phyloP scores from a whole-genome alignment of 2,888 invertebrate genomes.

The Ochropleura leucogaster region DNA sequence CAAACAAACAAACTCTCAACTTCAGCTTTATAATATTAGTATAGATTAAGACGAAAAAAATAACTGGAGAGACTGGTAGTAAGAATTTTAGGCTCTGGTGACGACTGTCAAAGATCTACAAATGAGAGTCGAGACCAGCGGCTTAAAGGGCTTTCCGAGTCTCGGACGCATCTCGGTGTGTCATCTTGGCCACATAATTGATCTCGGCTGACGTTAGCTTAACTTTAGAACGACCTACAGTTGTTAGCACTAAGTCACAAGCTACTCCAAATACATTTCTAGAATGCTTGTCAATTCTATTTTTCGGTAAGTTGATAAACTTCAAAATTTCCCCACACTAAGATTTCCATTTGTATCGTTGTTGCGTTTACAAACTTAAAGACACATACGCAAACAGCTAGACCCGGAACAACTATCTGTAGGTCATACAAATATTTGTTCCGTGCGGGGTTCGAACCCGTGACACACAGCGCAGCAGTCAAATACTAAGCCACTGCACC shows the following conservation, averaged over 20 bases:
- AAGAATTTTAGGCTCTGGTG: neutral
- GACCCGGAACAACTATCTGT: too few relatives aligned
- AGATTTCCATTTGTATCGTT: too few relatives aligned
- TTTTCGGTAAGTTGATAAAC: neutral
- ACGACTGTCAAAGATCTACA: neutral
- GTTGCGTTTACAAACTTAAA: too few relatives aligned
- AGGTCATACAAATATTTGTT: too few relatives aligned
- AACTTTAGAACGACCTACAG: fast-evolving
- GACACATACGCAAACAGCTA: too few relatives aligned
- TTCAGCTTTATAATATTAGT: too few relatives aligned
- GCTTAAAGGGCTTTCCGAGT: neutral
- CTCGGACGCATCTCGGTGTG: neutral
- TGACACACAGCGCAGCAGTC: too few relatives aligned
- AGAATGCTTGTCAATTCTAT: neutral
- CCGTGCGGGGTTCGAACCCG: too few relatives aligned
- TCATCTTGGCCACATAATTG: neutral
- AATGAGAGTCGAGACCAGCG: neutral
- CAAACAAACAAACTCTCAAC: too few relatives aligned
- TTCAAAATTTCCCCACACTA: neutral
- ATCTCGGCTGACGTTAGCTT: neutral
- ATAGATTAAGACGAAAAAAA: neutral
- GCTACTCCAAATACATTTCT: neutral
- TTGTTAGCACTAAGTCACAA: neutral
- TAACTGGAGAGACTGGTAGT: neutral
- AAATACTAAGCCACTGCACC: too few relatives aligned